phyloP scores from a whole-genome alignment of 2,113 vertebrate species.

The Phylloscopus trochiloides region DNA sequence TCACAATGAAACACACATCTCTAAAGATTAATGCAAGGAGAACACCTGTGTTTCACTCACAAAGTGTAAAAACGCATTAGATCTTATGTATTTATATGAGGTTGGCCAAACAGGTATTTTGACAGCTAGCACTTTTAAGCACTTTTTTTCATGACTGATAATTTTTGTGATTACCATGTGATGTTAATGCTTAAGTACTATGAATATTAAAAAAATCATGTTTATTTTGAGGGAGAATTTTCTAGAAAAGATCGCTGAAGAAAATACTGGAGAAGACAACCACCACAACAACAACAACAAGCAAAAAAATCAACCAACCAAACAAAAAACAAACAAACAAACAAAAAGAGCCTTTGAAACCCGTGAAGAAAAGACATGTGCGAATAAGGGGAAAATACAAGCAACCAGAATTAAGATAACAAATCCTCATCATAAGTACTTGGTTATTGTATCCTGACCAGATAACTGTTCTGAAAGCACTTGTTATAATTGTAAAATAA shows the following conservation, averaged over 20 bases:
- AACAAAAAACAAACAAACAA: not conserved
- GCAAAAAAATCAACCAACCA: no score
- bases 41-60: not conserved
- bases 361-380: not conserved
- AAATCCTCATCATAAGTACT: not conserved
- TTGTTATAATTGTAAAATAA: not conserved
- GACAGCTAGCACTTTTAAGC: not conserved
- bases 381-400: not conserved
- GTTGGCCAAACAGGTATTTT: not conserved
- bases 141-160: not conserved
- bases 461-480: not conserved
- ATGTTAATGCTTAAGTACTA: not conserved
- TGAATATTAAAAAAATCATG: not conserved
- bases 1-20: rapidly evolving
- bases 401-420: not conserved
- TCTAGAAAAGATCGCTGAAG: not conserved
- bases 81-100: rapidly evolving
- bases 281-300: no score
- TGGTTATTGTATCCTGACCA: not conserved
- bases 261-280: not conserved
- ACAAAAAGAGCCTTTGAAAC: not conserved
- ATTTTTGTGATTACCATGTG: not conserved
- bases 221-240: not conserved
- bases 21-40: not conserved
- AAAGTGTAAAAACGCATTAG: not conserved